Conservation (phyloP, 2,113 vertebrate species). For the Brienomyrus brachyistius region DNA sequence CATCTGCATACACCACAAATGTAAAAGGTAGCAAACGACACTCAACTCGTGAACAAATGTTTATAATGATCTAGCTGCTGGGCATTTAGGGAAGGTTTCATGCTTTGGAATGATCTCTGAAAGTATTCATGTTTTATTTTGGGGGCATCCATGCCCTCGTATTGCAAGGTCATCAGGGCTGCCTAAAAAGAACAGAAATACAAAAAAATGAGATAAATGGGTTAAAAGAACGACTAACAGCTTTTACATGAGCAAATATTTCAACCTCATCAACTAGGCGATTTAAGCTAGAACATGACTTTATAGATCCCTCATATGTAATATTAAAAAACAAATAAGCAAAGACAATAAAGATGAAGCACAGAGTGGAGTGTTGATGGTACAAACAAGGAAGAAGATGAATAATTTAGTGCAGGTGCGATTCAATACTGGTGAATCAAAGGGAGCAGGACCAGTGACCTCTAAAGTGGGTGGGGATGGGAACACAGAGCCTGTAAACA, state of each 20-base stretch:
- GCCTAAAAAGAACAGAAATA: constrained; percentile 61
- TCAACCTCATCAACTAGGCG: background rate
- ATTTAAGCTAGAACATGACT: background rate
- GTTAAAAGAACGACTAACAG: background rate
- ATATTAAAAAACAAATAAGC: background rate
- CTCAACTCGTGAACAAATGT: constrained; percentile 47
- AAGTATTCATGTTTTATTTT: constrained; percentile 70
- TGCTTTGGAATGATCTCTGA: constrained; percentile 55
- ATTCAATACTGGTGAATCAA: background rate
- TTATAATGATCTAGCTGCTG: constrained; percentile 69
- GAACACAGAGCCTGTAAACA: background rate
- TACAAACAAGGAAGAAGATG: background rate
- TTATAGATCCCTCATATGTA: background rate
- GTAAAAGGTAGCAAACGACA: background rate
- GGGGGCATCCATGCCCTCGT: constrained; percentile 69
- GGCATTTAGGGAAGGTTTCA: constrained; percentile 70
- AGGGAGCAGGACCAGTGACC: background rate
- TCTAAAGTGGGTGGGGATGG: background rate
- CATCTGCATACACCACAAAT: background rate
- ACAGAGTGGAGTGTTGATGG: background rate
- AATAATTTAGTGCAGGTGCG: background rate
- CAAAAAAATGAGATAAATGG: constrained; percentile 3
- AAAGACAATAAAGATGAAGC: background rate
- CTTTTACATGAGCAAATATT: background rate
- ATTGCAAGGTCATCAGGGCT: constrained; percentile 75